Percentiles rank a stretch among this genome's conserved stretches.
Evolutionary conservation across 2,888 invertebrate species (phyloP).

Genomic region (Nomada fabriciana): DNA sequence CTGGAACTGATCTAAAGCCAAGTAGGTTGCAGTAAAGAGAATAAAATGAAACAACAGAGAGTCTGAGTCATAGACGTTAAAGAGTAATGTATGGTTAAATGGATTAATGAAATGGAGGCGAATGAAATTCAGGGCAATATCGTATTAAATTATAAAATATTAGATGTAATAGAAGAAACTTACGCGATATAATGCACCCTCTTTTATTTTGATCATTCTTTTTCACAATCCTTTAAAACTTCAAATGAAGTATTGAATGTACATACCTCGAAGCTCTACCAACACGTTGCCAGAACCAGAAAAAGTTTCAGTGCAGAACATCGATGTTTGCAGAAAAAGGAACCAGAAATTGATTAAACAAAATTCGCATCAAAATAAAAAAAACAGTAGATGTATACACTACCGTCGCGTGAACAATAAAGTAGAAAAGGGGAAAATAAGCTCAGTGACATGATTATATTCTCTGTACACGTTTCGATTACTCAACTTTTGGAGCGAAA

Average conservation of each 20-base stretch:
- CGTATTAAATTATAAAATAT: neutral
- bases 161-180: neutral
- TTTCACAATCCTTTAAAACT: neutral
- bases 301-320: neutral
- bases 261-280: neutral
- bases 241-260: neutral
- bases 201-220: neutral
- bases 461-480: constrained; percentile 12
- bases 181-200: neutral
- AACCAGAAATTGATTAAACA: neutral
- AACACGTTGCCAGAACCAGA: neutral
- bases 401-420: neutral
- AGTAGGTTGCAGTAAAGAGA: neutral
- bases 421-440: neutral
- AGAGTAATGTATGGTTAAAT: neutral
- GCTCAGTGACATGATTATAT: constrained; percentile 3
- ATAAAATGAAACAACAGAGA: neutral
- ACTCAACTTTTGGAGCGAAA: neutral
- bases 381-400: neutral
- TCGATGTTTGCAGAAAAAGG: neutral
- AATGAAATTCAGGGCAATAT: neutral
- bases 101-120: neutral
- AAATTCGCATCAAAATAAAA: neutral
- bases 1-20: neutral
- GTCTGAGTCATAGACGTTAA: neutral